These are phyloP conservation scores for Cinara cedri DNA, from an alignment of 2,888 invertebrate genomes.

Conservation along the genomic window DNA sequence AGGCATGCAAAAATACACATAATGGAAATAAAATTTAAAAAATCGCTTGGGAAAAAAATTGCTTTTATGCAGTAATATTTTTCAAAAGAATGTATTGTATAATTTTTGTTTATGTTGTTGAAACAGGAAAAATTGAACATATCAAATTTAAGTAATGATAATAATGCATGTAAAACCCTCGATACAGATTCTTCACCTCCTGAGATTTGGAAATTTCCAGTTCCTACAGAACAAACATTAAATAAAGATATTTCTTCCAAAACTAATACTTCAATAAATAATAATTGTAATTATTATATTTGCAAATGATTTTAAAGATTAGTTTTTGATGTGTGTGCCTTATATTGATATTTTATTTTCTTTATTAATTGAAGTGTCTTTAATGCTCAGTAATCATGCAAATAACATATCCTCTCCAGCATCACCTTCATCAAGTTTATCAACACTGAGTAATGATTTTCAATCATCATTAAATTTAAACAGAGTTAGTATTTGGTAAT, in stretches of 20 bases:
- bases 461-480: conserved; percentile 36
- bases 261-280: conserved; percentile 15
- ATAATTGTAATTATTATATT: conserved; percentile 37
- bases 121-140: conserved; percentile 10
- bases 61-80: too few relatives aligned
- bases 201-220: conserved; percentile 23
- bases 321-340: background rate
- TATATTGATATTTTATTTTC: conserved; percentile 1
- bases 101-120: background rate
- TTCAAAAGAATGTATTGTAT: background rate
- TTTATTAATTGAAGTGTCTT: conserved; percentile 48
- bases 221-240: conserved; percentile 7
- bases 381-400: conserved; percentile 36
- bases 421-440: too few relatives aligned
- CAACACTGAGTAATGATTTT: too few relatives aligned
- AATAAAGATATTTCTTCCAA: conserved; percentile 13
- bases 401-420: conserved; percentile 22
- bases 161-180: background rate
- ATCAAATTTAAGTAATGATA: background rate
- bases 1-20: too few relatives aligned
- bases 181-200: background rate
- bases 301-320: conserved; percentile 18
- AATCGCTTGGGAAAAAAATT: too few relatives aligned
- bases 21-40: too few relatives aligned
- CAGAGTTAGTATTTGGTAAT: conserved; percentile 26